A percentile compares a stretch with the other conserved stretches of the same genome.
Conservation (phyloP, 1,140 invertebrate genomes). For the Drosophila kepulauana region DNA sequence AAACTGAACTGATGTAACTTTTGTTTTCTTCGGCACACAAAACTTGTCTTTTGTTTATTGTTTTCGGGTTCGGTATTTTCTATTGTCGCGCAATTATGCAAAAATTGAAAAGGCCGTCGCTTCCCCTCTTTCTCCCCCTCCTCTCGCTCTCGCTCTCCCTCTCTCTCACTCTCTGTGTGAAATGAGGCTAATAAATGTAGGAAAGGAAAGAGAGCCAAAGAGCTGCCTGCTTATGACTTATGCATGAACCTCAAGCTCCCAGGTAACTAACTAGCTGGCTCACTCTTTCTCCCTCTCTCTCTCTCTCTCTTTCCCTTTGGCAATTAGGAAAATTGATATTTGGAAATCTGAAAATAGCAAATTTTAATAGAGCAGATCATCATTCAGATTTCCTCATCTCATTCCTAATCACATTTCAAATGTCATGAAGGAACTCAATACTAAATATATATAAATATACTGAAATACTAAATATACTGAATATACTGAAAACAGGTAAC, state of each 20-base stretch:
- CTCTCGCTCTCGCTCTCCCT: neutral
- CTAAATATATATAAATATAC: too few species aligned
- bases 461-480: too few species aligned
- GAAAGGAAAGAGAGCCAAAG: slow-evolving; percentile 15
- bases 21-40: slow-evolving; percentile 75
- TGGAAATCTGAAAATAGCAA: slow-evolving; percentile 18
- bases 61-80: slow-evolving; percentile 9
- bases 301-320: slow-evolving; percentile 1
- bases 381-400: neutral
- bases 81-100: slow-evolving; percentile 63
- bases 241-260: slow-evolving; percentile 62
- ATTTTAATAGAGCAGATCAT: slow-evolving; percentile 11
- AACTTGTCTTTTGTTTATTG: slow-evolving; percentile 65
- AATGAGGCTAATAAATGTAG: slow-evolving; percentile 63
- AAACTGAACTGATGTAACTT: slow-evolving; percentile 68
- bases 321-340: slow-evolving; percentile 52
- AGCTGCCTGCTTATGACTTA: slow-evolving; percentile 63
- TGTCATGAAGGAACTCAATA: too few species aligned
- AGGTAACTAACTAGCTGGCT: neutral
- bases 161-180: slow-evolving; percentile 23
- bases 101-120: slow-evolving; percentile 39
- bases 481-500: neutral
- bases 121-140: neutral
- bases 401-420: too few species aligned
- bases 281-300: neutral